A percentile compares a stretch with the other conserved stretches of the same genome.
Conservation (phyloP, 2,888 invertebrate species). For the Hymenopus coronatus region DNA sequence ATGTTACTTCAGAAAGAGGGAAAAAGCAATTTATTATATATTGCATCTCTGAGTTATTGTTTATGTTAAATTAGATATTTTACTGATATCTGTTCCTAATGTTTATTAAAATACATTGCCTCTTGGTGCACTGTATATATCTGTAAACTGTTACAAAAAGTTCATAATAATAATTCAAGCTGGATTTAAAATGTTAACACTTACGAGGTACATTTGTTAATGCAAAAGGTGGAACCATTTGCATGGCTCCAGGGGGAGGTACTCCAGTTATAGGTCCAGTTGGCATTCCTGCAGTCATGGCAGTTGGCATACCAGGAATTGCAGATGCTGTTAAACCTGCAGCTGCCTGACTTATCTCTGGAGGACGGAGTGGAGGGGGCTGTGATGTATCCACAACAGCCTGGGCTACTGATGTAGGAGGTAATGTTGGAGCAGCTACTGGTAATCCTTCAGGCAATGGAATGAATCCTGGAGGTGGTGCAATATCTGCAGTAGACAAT, state of each 20-base stretch:
- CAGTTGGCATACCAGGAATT: conserved; percentile 33
- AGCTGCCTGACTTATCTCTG: conserved; percentile 1
- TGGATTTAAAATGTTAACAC: conserved; percentile 32
- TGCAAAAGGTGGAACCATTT: conserved; percentile 44
- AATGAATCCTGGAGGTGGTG: conserved; percentile 39
- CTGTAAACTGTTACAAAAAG: too few species aligned
- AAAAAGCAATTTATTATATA: too few species aligned
- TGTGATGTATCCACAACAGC: conserved; percentile 60
- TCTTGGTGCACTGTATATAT: too few species aligned
- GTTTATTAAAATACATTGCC: too few species aligned
- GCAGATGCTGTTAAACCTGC: conserved; percentile 16
- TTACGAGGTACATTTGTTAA: conserved; percentile 45
- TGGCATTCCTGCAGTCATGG: conserved; percentile 42
- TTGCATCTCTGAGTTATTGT: too few species aligned
- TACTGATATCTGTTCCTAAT: too few species aligned
- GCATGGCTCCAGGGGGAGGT: conserved; percentile 35
- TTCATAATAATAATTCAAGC: not conserved
- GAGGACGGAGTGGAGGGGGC: conserved; percentile 50
- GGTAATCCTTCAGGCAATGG: conserved; percentile 39
- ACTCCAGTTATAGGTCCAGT: conserved; percentile 45
- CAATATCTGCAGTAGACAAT: conserved; percentile 33
- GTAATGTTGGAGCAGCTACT: conserved; percentile 32
- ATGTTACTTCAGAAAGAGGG: too few species aligned
- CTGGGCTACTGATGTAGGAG: conserved; percentile 37
- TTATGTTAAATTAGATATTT: too few species aligned